These are phyloP conservation scores for Diceros bicornis DNA, from an alignment of 2,797 vertebrate genomes.

Conservation along the genomic window DNA sequence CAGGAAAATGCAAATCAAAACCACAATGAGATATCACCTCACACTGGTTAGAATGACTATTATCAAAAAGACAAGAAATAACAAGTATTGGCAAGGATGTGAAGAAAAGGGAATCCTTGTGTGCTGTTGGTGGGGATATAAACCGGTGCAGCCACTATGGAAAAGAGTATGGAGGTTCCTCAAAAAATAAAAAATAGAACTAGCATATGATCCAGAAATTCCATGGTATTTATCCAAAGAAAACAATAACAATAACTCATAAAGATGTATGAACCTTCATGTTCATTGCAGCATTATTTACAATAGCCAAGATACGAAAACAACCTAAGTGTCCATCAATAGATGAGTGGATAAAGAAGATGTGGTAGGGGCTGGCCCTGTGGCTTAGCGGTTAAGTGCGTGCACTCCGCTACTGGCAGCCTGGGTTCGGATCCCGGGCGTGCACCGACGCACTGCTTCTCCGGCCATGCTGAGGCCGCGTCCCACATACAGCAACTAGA, in stretches of 20 bases:
- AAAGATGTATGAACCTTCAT: too few species aligned
- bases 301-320: background rate
- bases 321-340: background rate
- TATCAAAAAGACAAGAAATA: background rate
- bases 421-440: too few species aligned
- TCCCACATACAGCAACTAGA: too few species aligned
- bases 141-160: background rate
- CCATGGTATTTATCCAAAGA: background rate
- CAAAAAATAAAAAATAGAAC: background rate
- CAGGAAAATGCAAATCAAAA: background rate
- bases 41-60: background rate
- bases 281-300: background rate
- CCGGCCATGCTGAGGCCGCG: too few species aligned
- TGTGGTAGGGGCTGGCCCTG: background rate
- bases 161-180: background rate
- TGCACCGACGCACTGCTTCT: too few species aligned
- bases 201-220: background rate
- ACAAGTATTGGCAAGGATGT: background rate
- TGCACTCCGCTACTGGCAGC: too few species aligned
- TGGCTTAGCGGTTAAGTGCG: too few species aligned
- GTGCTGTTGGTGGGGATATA: background rate
- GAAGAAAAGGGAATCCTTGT: background rate
- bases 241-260: too few species aligned
- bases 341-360: background rate
- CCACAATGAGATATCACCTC: background rate